Evolutionary conservation across 2,113 vertebrate species (phyloP).

Genomic region (Plecturocebus donacophilus): DNA sequence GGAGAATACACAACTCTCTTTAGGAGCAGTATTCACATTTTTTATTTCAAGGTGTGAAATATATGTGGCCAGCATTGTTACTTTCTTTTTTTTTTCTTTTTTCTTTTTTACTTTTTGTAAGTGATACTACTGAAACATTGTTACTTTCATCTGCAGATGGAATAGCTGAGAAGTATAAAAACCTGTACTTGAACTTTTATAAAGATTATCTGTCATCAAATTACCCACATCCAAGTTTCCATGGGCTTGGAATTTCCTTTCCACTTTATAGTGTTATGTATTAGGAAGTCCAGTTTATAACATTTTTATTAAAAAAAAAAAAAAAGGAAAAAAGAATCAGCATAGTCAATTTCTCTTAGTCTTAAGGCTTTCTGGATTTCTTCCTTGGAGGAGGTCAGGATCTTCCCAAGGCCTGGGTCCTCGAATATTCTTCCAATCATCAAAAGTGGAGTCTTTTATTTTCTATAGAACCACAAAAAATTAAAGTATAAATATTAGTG

Average conservation of each 20-base stretch:
- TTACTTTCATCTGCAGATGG: conserved; percentile 50
- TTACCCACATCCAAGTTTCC: conserved; percentile 24
- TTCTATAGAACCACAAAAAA: conserved; percentile 87
- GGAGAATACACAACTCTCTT: not conserved
- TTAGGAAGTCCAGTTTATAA: conserved; percentile 29
- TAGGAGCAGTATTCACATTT: conserved; percentile 44
- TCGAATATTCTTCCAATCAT: conserved; percentile 96
- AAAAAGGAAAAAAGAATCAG: not conserved
- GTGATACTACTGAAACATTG: not conserved
- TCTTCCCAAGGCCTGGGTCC: conserved; percentile 96
- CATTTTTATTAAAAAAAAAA: conserved; percentile 2
- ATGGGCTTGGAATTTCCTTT: not conserved
- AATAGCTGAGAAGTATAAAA: conserved; percentile 36
- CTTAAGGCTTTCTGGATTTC: conserved; percentile 76
- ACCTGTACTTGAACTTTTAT: conserved; percentile 53
- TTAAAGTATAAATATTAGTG: conserved; percentile 64
- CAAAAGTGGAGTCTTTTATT: conserved; percentile 86
- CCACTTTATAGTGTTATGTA: conserved; percentile 1
- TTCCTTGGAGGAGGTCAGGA: conserved; percentile 89
- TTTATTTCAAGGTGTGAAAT: conserved; percentile 69
- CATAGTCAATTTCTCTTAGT: conserved; percentile 77
- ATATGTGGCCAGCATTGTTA: not conserved
- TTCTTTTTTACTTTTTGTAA: too few relatives aligned
- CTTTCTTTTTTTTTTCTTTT: not conserved
- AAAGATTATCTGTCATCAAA: conserved; percentile 17